phyloP scores from a whole-genome alignment of 64 coral and sea anemone genomes.

The Stichodactyla helianthus region DNA sequence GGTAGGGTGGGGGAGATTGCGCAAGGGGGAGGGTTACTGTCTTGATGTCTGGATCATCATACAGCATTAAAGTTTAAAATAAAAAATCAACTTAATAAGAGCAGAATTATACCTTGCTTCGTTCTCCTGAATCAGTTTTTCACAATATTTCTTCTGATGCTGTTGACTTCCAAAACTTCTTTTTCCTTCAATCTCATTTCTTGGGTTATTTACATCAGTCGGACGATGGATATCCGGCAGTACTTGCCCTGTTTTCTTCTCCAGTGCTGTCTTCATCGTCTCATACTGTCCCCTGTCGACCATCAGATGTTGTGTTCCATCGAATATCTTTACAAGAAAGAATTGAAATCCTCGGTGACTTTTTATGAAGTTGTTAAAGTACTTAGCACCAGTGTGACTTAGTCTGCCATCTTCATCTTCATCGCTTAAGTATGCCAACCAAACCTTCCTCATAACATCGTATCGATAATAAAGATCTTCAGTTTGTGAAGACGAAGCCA shows the following conservation, averaged over 20 bases:
- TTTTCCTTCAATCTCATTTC: neutral
- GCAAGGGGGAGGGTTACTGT: too few species aligned
- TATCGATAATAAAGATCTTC: neutral
- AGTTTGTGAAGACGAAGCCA: neutral
- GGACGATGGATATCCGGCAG: neutral
- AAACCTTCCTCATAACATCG: neutral
- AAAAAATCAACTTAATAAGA: too few species aligned
- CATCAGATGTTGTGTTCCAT: neutral
- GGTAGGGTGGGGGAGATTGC: too few species aligned
- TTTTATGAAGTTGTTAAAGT: neutral
- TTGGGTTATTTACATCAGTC: neutral
- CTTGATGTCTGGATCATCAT: too few species aligned
- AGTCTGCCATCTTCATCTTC: neutral
- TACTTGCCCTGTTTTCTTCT: neutral
- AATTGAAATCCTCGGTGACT: neutral
- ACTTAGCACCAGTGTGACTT: neutral
- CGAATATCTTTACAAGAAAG: neutral
- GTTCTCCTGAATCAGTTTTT: neutral
- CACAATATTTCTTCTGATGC: neutral
- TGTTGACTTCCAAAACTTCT: neutral
- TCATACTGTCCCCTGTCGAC: neutral
- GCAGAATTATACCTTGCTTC: neutral
- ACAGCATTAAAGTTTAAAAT: too few species aligned
- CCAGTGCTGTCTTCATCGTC: neutral
- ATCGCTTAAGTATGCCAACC: neutral